phyloP scores from a whole-genome alignment of 1,140 invertebrate genomes.

The Drosophila leontia region DNA sequence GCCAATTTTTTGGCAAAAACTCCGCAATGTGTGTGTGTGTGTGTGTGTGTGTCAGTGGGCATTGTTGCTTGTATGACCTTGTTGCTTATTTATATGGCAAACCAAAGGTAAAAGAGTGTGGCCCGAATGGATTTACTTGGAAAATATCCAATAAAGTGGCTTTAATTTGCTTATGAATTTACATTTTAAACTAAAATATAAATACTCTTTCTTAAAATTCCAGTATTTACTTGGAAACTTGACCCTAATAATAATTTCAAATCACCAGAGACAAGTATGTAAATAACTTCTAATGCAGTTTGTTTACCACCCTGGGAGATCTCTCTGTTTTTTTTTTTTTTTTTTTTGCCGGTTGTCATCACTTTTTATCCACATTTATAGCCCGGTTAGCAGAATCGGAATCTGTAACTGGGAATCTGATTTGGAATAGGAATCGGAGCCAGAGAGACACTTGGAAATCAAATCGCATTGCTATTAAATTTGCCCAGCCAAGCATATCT shows the following conservation, averaged over 20 bases:
- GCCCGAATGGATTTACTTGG: not conserved
- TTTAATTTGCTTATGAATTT: not conserved
- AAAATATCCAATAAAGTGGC: constrained; percentile 9
- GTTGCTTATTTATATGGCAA: constrained; percentile 37
- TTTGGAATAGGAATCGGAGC: not conserved
- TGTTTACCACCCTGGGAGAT: not conserved
- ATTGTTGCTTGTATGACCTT: constrained; percentile 17
- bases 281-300: not conserved
- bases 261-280: not conserved
- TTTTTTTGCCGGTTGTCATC: constrained; percentile 15
- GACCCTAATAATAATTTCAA: not conserved
- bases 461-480: constrained; percentile 73
- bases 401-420: constrained; percentile 1
- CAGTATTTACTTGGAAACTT: too few relatives aligned
- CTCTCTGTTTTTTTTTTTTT: not conserved
- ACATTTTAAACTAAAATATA: not conserved
- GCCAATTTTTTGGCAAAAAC: constrained; percentile 51
- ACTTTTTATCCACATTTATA: constrained; percentile 39
- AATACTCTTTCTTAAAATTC: too few relatives aligned
- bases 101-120: not conserved
- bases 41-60: constrained; percentile 8
- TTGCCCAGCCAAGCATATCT: constrained; percentile 64
- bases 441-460: constrained; percentile 52
- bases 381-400: constrained; percentile 20
- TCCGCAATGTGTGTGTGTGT: constrained; percentile 15